Evolutionary conservation across 2,797 vertebrate species (phyloP).

Genomic region (Sebastes umbrosus): DNA sequence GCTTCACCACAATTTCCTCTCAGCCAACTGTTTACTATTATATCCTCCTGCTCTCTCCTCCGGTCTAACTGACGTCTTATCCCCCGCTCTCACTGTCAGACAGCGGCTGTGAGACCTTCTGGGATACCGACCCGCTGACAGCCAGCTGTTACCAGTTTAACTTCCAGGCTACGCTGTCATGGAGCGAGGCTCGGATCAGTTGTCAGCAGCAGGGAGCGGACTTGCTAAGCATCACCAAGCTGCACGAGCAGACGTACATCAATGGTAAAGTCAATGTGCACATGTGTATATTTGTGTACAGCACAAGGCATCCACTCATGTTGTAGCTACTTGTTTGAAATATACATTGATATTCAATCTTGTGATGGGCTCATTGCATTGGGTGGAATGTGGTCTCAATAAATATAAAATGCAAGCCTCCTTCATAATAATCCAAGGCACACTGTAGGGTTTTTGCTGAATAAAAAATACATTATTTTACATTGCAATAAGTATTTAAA

Average conservation of each 20-base stretch:
- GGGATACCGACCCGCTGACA: constrained; percentile 94
- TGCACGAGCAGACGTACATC: constrained; percentile 98
- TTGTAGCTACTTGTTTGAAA: neutral
- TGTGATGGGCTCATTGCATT: too few relatives aligned
- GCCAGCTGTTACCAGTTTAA: constrained; percentile 99
- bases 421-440: too few relatives aligned
- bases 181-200: constrained; percentile 94
- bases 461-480: too few relatives aligned
- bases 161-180: constrained; percentile 93
- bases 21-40: neutral
- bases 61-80: neutral
- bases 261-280: constrained; percentile 83
- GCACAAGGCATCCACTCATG: neutral
- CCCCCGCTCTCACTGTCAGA: constrained; percentile 74
- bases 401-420: too few relatives aligned
- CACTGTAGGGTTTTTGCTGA: too few relatives aligned
- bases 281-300: neutral
- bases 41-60: neutral
- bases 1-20: neutral
- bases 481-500: too few relatives aligned
- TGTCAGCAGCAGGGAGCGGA: constrained; percentile 96
- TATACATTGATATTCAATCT: neutral
- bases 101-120: constrained; percentile 93
- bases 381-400: too few relatives aligned
- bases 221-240: constrained; percentile 94